Evolutionary conservation across 2,888 invertebrate genomes (phyloP), one percentile per base, ranked within the genome.

Genomic region (Lacanobia oleracea): DNA sequence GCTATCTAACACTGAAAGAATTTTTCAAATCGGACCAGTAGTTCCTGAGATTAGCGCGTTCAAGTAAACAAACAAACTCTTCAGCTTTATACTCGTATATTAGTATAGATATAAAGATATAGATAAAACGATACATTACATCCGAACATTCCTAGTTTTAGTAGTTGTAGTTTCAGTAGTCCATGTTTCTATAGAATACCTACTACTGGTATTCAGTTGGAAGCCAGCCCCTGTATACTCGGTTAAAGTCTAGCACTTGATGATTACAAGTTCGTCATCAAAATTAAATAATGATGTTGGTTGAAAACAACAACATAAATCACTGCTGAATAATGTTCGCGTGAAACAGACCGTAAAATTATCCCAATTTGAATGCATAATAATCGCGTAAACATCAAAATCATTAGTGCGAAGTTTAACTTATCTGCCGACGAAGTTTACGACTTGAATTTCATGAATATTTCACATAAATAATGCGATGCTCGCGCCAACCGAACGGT

Each of bases 331-430:
- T 63, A 53, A 75, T 81, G 48, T 54, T 10, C 37, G 53, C 59
- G 76, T 57, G 81, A 63, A 77, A 67, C 81, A 62, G 23, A 9
- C 76, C 81, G 67, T 77, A 43, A 75, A 75, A 81, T 81, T 45
- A 53, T 33, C 53, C 27, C 48, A 48, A 81, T 75, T 81, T 54
- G 43, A 81, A 75, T 67, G 81, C 62, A 77, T 81, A 77, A 77
- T 81, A 62, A 63, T 67, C 51, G 50, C 62, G 62, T 81, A 81
- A 77, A 81, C 50, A 75, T 50, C 77, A 27, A 37, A 81, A 50
- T 77, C 81, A 63, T 77, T 81, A 81, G 53, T 43, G 62, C 21
- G 43, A 54, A 62, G 51, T 75, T 80, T 45, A 75, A 67, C 23
- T 75, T 81, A 62, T 74, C 61, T 53, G 23, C 37, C 21, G 51